A percentile compares a stretch with the other conserved stretches of the same genome.
Conservation (phyloP, 2,113 vertebrate species). For the Serinus canaria region DNA sequence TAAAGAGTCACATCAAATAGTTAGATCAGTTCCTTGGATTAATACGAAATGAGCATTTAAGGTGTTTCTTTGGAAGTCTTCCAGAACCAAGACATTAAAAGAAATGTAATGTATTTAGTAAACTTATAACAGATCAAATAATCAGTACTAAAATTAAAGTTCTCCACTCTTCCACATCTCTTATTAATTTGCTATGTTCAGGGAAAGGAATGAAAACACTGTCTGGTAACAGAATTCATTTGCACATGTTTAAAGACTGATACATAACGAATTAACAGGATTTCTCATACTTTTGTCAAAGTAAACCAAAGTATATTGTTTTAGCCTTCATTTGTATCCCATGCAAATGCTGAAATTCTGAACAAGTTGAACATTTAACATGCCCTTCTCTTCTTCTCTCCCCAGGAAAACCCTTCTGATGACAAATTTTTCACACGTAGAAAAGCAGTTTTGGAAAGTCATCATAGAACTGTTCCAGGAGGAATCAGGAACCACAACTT, state of each 20-base stretch:
- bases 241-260: constrained; percentile 13
- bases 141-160: not conserved
- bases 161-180: not conserved
- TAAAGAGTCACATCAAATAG: not conserved
- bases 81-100: not conserved
- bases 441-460: not conserved
- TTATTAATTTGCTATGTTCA: not conserved
- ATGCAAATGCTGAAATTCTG: not conserved
- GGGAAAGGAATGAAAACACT: not conserved
- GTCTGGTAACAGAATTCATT: not conserved
- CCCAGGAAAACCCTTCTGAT: not conserved
- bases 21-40: not conserved
- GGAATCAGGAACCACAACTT: not conserved
- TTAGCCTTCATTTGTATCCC: not conserved
- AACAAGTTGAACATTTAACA: constrained; percentile 16
- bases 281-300: not conserved
- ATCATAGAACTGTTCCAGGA: not conserved
- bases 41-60: not conserved
- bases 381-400: not conserved
- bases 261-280: constrained; percentile 39
- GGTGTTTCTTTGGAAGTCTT: not conserved
- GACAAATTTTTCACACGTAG: not conserved
- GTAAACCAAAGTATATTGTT: not conserved
- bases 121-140: not conserved
- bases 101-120: not conserved